Evolutionary conservation across 1,140 invertebrate genomes (phyloP).

Genomic region (Cotesia vestalis): DNA sequence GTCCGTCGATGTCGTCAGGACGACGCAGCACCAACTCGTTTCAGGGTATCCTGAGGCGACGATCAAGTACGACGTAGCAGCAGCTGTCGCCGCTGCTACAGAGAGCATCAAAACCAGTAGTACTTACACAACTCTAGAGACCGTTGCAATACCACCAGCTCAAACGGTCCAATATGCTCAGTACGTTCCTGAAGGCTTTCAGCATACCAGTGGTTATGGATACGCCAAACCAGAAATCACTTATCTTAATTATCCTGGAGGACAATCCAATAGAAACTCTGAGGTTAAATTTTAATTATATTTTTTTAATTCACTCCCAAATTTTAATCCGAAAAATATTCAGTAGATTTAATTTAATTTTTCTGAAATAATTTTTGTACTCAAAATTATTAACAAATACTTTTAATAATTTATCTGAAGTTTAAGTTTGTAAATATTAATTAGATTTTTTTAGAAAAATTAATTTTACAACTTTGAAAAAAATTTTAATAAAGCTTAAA

Average conservation of each 20-base stretch:
- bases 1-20: constrained; percentile 48
- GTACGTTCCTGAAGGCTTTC: constrained; percentile 53
- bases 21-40: constrained; percentile 47
- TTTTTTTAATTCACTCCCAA: background rate
- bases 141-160: constrained; percentile 52
- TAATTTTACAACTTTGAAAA: no score
- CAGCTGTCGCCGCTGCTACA: constrained; percentile 42
- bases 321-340: background rate
- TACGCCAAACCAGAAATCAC: constrained; percentile 56
- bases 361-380: no score
- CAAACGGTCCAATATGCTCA: constrained; percentile 58
- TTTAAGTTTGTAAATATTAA: no score
- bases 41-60: constrained; percentile 43
- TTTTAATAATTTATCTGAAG: no score
- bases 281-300: constrained; percentile 46
- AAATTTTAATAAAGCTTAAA: no score
- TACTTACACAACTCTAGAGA: constrained; percentile 62
- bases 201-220: constrained; percentile 51
- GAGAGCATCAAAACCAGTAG: constrained; percentile 57
- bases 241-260: constrained; percentile 52
- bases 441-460: no score
- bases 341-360: no score
- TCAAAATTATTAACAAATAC: no score
- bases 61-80: constrained; percentile 52
- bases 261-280: constrained; percentile 47